Percentiles rank a stretch among this genome's conserved stretches.
These are phyloP conservation scores for Apamea sordens DNA, from an alignment of 2,888 invertebrate species.

Conservation along the genomic window DNA sequence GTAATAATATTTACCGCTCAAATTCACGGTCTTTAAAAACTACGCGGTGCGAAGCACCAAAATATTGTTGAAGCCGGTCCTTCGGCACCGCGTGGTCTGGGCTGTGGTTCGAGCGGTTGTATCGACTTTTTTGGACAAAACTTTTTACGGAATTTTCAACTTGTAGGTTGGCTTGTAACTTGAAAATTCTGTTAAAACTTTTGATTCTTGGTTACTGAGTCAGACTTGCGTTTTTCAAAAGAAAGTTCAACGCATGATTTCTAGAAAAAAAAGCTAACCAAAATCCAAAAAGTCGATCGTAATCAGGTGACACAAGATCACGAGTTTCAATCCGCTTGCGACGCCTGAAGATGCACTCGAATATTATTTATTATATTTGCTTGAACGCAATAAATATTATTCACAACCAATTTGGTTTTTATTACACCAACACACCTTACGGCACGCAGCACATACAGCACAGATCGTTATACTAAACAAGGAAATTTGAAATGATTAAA, in stretches of 20 bases:
- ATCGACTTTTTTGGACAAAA: constrained; percentile 55
- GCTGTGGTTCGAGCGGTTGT: constrained; percentile 31
- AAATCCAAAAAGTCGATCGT: constrained; percentile 58
- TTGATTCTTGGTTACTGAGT: constrained; percentile 47
- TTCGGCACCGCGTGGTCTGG: background rate
- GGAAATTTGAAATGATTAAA: constrained; percentile 85
- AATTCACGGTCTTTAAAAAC: constrained; percentile 23
- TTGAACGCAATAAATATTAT: constrained; percentile 88
- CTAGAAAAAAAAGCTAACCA: constrained; percentile 24
- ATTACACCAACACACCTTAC: constrained; percentile 89
- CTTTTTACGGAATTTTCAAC: constrained; percentile 54
- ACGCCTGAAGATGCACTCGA: constrained; percentile 81
- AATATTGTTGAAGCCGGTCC: constrained; percentile 14
- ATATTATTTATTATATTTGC: constrained; percentile 82
- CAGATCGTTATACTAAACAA: constrained; percentile 69
- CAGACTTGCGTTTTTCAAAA: constrained; percentile 11
- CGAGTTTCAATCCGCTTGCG: constrained; percentile 81
- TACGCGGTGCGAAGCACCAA: constrained; percentile 27
- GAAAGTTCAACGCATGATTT: constrained; percentile 20
- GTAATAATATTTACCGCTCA: constrained; percentile 38
- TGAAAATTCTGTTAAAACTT: constrained; percentile 54
- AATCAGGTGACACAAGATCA: constrained; percentile 79
- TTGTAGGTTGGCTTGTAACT: constrained; percentile 37
- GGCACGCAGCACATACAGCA: constrained; percentile 84
- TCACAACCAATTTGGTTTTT: constrained; percentile 89